phyloP scores from a whole-genome alignment of 2,113 vertebrate species.

The Helogale parvula region DNA sequence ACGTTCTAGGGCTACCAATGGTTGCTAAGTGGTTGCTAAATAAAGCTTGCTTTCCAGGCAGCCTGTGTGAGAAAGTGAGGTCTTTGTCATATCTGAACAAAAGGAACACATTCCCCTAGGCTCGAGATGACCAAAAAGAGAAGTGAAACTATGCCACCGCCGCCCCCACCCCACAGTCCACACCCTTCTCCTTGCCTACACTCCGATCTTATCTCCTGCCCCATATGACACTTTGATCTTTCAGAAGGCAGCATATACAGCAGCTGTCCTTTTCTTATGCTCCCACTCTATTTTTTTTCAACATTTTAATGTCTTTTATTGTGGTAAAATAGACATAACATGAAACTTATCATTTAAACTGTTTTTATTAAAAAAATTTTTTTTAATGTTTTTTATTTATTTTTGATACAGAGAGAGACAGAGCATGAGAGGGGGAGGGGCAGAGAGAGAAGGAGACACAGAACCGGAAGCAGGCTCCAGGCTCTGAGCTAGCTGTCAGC shows the following conservation, averaged over 20 bases:
- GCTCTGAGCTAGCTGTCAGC: too few species aligned
- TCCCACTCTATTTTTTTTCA: neutral
- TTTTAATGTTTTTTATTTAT: too few species aligned
- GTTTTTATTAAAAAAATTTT: neutral
- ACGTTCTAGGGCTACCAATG: neutral
- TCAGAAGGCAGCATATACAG: neutral
- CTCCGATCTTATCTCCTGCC: slow-evolving; percentile 1
- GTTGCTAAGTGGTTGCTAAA: neutral
- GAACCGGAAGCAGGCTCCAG: too few species aligned
- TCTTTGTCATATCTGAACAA: neutral
- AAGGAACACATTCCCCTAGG: neutral
- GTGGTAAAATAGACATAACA: neutral
- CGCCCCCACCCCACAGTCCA: neutral
- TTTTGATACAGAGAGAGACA: too few species aligned
- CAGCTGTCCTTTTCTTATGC: neutral
- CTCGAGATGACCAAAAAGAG: slow-evolving; percentile 19
- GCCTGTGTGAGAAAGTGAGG: neutral
- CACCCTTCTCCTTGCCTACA: neutral
- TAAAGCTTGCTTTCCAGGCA: slow-evolving; percentile 9
- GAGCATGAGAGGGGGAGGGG: too few species aligned
- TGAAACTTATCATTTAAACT: neutral
- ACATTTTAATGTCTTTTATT: slow-evolving; percentile 25
- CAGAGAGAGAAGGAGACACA: too few species aligned
- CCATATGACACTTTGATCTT: neutral
- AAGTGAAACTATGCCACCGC: slow-evolving; percentile 3